Conservation (phyloP, 2,113 vertebrate species). For the Ptilonorhynchus violaceus region DNA sequence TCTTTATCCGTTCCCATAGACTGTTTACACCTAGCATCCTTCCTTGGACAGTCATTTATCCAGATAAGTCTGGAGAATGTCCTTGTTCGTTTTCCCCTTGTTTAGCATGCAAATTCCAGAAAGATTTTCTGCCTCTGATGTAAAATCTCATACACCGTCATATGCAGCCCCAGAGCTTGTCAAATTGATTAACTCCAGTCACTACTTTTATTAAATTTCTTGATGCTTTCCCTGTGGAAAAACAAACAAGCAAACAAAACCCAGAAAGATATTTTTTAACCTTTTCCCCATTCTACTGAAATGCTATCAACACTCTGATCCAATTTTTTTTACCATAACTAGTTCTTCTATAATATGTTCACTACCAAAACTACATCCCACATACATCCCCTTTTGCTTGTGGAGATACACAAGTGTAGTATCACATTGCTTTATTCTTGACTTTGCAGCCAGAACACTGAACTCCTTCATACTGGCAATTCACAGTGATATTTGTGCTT, state of each 20-base stretch:
- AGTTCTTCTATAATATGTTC: neutral
- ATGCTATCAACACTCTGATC: neutral
- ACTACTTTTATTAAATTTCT: neutral
- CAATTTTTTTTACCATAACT: neutral
- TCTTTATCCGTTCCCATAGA: conserved; percentile 1
- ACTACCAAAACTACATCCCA: neutral
- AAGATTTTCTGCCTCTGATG: neutral
- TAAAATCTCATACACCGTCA: neutral
- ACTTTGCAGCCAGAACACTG: neutral
- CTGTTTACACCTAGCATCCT: conserved; percentile 33
- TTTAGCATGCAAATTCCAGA: neutral
- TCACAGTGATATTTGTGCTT: neutral
- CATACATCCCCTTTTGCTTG: neutral
- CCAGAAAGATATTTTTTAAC: neutral
- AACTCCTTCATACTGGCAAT: neutral
- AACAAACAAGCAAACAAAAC: neutral
- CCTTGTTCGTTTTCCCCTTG: neutral
- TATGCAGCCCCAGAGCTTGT: neutral
- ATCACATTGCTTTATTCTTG: neutral
- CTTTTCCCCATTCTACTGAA: neutral
- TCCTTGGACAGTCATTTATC: neutral
- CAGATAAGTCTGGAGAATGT: conserved; percentile 8
- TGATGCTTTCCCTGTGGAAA: neutral
- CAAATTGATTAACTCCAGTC: neutral
- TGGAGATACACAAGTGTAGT: neutral